Evolutionary conservation across 2,888 invertebrate species (phyloP), one percentile per base, ranked within the genome.

Genomic region (Diadromus collaris): DNA sequence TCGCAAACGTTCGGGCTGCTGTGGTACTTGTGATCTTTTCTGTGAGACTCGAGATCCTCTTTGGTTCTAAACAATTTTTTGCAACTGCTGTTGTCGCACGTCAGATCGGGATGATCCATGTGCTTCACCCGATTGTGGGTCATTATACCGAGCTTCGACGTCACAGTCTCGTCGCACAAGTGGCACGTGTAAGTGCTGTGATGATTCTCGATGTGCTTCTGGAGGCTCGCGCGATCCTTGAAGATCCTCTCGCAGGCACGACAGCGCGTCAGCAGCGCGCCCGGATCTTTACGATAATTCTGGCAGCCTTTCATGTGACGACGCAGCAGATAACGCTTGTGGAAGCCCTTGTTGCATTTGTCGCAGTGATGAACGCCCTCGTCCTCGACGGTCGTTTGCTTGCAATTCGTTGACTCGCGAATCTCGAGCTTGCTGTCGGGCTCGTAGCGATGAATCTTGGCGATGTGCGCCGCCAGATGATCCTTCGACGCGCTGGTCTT

Each of bases 271-370:
- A 93, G 82, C n/a, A 93, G 82, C 0, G 90, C 89, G 0, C 90
- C 89, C 0, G 91, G 91, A 84, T 93, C 93, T 81, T 93, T 93
- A 0, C 91, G 85, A 58, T 91, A 91, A 72, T 90, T 91, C 81
- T 93, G 93, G 84, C 93, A 94, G 78, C 93, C 93, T 82, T 93
- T 93, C 88, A 92, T 92, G 85, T 93, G 93, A 84, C 93, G 93
- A 75, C 92, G 92, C 27, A 93, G 85, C 21, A 93, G 85, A 69
- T 93, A 91, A 60, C 92, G 91, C 81, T 93, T 93, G 79, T 92
- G 92, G 85, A 93, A 93, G 6, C 92, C 91, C 85, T 93, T 93
- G 54, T 91, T 91, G 82, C 93, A 93, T 82, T 93, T 93, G 2
- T 92, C 91, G 73, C 93, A 93, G 70, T 92, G 92, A 84, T 92